Conservation (phyloP, 1,140 invertebrate genomes). For the Popillia japonica region DNA sequence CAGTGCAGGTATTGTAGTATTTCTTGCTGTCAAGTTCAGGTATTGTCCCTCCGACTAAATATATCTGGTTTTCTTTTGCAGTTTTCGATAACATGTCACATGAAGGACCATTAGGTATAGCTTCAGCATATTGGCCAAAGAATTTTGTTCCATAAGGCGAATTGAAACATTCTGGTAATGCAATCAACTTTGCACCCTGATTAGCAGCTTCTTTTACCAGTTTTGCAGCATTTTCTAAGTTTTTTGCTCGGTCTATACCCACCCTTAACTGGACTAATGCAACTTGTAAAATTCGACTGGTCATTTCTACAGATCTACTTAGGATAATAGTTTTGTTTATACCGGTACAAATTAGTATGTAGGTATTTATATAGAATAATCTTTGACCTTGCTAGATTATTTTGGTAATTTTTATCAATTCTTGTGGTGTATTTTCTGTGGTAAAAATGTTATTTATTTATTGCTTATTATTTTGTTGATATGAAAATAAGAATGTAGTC, state of each 20-base stretch:
- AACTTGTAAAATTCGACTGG: slow-evolving; percentile 40
- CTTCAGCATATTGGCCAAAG: slow-evolving; percentile 88
- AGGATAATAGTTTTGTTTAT: background rate
- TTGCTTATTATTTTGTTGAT: background rate
- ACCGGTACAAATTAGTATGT: background rate
- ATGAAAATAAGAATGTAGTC: no score
- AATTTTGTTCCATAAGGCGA: slow-evolving; percentile 91
- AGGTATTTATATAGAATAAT: slow-evolving; percentile 14
- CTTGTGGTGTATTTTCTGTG: background rate
- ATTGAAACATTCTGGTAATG: slow-evolving; percentile 93
- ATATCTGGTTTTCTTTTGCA: slow-evolving; percentile 82
- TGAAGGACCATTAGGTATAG: slow-evolving; percentile 80
- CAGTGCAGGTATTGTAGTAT: slow-evolving; percentile 90
- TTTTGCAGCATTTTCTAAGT: slow-evolving; percentile 75
- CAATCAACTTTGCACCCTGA: slow-evolving; percentile 79
- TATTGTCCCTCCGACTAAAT: slow-evolving; percentile 89
- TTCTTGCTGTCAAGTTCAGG: slow-evolving; percentile 77
- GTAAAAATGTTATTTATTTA: background rate
- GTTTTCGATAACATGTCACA: slow-evolving; percentile 73
- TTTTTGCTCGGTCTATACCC: slow-evolving; percentile 76
- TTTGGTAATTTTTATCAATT: background rate
- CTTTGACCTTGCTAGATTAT: slow-evolving; percentile 22
- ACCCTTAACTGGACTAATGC: slow-evolving; percentile 85
- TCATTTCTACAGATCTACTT: slow-evolving; percentile 15
- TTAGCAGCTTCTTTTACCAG: slow-evolving; percentile 79